Percentiles rank a stretch among this genome's conserved stretches.
Conservation (phyloP, 2,888 invertebrate genomes). For the Volucella zonaria region DNA sequence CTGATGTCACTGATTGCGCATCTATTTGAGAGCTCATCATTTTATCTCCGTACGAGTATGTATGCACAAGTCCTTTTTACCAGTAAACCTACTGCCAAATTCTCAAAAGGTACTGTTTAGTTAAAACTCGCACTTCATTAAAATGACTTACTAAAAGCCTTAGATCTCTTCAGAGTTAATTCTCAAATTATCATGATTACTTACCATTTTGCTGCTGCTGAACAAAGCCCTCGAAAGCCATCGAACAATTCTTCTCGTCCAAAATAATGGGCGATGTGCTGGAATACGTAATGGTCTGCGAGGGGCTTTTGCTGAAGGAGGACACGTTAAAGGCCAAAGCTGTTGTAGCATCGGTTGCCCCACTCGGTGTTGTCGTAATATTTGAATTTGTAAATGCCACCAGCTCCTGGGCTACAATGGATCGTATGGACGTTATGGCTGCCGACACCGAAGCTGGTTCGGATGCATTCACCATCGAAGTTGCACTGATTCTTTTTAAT, state of each 20-base stretch:
- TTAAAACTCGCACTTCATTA: too few species aligned
- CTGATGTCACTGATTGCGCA: too few species aligned
- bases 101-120: too few species aligned
- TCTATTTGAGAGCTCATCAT: too few species aligned
- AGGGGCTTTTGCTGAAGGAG: constrained; percentile 18
- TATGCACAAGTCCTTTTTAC: too few species aligned
- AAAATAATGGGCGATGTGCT: constrained; percentile 75
- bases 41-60: too few species aligned
- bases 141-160: too few species aligned
- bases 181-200: not conserved
- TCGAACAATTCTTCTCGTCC: constrained; percentile 78
- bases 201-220: constrained; percentile 68
- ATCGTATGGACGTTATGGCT: constrained; percentile 75
- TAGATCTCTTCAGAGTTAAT: too few species aligned
- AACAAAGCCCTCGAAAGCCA: constrained; percentile 79
- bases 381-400: constrained; percentile 56
- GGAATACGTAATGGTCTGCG: constrained; percentile 76
- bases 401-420: constrained; percentile 75
- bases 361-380: constrained; percentile 42
- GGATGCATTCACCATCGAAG: not conserved
- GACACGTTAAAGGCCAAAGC: constrained; percentile 30
- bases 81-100: too few species aligned
- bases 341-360: constrained; percentile 40
- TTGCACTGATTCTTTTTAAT: constrained; percentile 11
- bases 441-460: constrained; percentile 56